phyloP scores from a whole-genome alignment of 2,888 invertebrate genomes.

The Ectemnius lituratus region DNA sequence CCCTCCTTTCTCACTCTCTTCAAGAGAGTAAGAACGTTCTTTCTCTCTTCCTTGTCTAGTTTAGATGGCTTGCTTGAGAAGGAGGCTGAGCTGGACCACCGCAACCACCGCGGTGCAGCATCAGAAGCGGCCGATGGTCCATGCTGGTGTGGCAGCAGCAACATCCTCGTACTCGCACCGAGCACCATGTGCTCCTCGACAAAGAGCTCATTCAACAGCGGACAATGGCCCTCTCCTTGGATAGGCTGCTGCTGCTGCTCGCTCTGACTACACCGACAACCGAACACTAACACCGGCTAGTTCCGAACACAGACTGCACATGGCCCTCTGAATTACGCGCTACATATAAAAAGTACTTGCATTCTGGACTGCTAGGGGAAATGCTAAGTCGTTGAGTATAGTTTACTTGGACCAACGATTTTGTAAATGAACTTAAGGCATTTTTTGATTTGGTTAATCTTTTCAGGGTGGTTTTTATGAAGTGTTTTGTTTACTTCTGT shows the following conservation, averaged over 20 bases:
- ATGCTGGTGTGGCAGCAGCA: conserved; percentile 4
- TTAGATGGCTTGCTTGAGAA: conserved; percentile 5
- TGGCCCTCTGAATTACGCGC: no score
- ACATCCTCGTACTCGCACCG: conserved; percentile 20
- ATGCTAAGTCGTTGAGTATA: no score
- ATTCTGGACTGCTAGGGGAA: no score
- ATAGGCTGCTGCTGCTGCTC: conserved; percentile 21
- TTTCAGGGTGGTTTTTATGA: no score
- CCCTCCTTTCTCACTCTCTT: conserved; percentile 12
- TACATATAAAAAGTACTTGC: no score
- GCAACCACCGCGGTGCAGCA: background rate
- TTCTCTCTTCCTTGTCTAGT: conserved; percentile 16
- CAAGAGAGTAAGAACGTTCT: conserved; percentile 20
- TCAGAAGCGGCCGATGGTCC: conserved; percentile 13
- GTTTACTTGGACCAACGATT: no score
- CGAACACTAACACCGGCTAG: background rate
- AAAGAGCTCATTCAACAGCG: conserved; percentile 61
- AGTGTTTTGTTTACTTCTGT: no score
- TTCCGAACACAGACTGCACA: no score
- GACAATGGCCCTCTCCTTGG: conserved; percentile 56
- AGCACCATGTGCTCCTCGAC: conserved; percentile 54
- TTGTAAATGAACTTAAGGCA: no score
- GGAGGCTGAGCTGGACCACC: conserved; percentile 22
- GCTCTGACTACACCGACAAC: background rate
- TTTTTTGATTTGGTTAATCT: no score